These are phyloP conservation scores for Steinernema feltiae DNA, from an alignment of 1,140 invertebrate genomes.

Conservation along the genomic window DNA sequence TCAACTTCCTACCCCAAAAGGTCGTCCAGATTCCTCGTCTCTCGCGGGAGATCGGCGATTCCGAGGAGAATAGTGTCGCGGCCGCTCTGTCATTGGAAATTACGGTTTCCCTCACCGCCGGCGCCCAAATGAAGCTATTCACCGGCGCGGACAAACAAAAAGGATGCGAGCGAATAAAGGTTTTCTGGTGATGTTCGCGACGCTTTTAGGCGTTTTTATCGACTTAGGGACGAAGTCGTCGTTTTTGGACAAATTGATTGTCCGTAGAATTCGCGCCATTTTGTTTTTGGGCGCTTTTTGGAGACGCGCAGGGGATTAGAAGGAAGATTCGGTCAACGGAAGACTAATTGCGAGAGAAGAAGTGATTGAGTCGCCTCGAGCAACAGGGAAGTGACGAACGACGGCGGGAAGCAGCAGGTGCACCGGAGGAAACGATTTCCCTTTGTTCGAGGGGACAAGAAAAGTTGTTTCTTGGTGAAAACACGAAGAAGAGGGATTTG, in stretches of 20 bases:
- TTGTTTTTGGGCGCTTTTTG: background rate
- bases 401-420: too few species aligned
- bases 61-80: background rate
- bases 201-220: background rate
- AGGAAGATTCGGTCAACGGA: too few species aligned
- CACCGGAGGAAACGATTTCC: too few species aligned
- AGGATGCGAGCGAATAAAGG: background rate
- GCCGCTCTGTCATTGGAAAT: background rate
- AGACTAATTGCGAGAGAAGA: too few species aligned
- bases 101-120: background rate
- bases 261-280: too few species aligned
- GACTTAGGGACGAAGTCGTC: background rate
- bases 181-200: background rate
- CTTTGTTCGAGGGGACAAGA: too few species aligned
- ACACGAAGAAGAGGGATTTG: too few species aligned
- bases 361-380: too few species aligned
- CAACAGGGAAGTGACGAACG: too few species aligned
- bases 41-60: background rate
- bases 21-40: background rate
- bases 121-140: slow-evolving; percentile 8
- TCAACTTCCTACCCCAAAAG: background rate
- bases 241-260: too few species aligned
- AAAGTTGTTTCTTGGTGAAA: too few species aligned
- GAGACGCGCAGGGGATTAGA: too few species aligned
- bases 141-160: slow-evolving; percentile 1